A percentile compares a stretch with the other conserved stretches of the same genome.
Evolutionary conservation across 2,113 vertebrate genomes (phyloP).

Genomic region (Catharus minimus): DNA sequence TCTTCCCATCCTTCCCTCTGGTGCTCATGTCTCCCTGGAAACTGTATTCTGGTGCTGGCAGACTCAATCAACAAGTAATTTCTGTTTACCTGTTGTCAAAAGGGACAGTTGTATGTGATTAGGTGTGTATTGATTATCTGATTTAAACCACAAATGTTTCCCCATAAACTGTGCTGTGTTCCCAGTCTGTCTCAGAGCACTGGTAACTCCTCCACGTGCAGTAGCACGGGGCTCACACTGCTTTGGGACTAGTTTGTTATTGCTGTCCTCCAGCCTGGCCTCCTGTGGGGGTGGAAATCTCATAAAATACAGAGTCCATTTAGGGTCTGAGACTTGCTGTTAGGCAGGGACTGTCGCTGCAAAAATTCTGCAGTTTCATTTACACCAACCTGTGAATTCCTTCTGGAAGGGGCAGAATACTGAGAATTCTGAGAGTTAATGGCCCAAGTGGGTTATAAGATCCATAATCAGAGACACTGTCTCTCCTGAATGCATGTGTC

Average conservation of each 20-base stretch:
- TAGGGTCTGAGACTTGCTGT: not conserved
- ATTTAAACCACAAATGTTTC: not conserved
- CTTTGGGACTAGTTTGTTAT: not conserved
- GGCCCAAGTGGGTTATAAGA: not conserved
- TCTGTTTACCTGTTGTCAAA: constrained; percentile 27
- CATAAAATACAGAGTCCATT: not conserved
- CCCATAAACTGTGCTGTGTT: not conserved
- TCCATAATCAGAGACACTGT: not conserved
- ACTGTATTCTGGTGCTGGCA: not conserved
- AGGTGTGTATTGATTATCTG: constrained; percentile 19
- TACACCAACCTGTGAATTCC: not conserved
- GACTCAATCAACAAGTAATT: not conserved
- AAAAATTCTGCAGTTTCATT: not conserved
- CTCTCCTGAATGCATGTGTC: not conserved
- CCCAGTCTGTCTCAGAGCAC: not conserved
- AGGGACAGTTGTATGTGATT: constrained; percentile 2
- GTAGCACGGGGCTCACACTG: fast-evolving
- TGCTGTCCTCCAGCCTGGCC: not conserved
- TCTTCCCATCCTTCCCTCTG: not conserved
- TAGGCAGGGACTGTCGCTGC: not conserved
- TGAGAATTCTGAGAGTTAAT: not conserved
- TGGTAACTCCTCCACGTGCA: fast-evolving
- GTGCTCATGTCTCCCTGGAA: not conserved
- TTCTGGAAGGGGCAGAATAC: not conserved
- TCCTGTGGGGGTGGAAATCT: not conserved